Percentiles rank a stretch among this genome's conserved stretches.
phyloP scores from a whole-genome alignment of 2,113 vertebrate species.

The Halcyon senegalensis region DNA sequence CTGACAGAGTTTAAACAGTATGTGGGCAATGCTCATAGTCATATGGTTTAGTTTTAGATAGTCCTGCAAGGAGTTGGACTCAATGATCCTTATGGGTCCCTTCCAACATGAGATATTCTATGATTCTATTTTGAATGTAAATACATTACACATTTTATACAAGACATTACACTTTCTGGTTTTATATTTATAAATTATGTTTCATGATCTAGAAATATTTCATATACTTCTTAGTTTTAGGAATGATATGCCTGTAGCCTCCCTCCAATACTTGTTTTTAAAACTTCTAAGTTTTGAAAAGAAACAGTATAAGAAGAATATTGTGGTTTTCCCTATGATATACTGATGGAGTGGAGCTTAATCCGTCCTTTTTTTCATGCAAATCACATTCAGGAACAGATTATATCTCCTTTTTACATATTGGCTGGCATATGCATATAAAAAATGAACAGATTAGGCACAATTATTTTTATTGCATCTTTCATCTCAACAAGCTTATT shows the following conservation, averaged over 20 bases:
- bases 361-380: background rate
- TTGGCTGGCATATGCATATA: background rate
- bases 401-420: background rate
- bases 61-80: background rate
- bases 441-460: background rate
- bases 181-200: background rate
- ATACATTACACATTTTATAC: too few relatives aligned
- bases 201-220: background rate
- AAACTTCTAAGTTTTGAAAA: background rate
- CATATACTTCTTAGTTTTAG: background rate
- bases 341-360: background rate
- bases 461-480: background rate
- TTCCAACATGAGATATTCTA: background rate
- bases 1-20: background rate
- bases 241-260: background rate
- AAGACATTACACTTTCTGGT: background rate
- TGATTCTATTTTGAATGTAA: background rate
- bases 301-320: background rate
- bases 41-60: background rate
- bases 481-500: background rate
- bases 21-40: background rate
- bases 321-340: background rate
- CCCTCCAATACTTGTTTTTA: background rate
- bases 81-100: background rate
- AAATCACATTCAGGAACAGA: background rate